These are phyloP conservation scores for Centrocercus urophasianus DNA, from an alignment of 2,113 vertebrate species.

Conservation along the genomic window DNA sequence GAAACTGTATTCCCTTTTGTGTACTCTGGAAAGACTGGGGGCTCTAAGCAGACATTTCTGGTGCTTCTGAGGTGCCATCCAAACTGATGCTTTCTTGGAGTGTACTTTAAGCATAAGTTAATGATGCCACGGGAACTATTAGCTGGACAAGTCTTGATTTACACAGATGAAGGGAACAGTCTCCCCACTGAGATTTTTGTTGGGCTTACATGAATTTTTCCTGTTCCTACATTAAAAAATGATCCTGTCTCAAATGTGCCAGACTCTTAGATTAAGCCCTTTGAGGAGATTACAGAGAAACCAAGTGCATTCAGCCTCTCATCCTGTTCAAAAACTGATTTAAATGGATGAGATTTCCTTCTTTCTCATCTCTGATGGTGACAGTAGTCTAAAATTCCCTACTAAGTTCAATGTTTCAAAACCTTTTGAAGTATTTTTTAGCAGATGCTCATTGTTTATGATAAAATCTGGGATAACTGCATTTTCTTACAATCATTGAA, in stretches of 20 bases:
- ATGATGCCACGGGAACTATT: accelerated
- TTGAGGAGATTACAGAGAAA: neutral
- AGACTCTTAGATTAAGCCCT: neutral
- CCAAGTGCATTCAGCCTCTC: neutral
- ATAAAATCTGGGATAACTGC: neutral
- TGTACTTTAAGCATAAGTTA: neutral
- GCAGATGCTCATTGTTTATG: neutral
- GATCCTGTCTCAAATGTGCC: neutral
- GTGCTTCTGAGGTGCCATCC: neutral
- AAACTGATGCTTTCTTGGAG: neutral
- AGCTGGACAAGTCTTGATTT: neutral
- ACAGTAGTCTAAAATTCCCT: neutral
- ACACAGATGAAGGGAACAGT: neutral
- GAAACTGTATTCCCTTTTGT: neutral
- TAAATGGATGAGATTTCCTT: conserved; percentile 3
- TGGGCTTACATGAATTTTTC: neutral
- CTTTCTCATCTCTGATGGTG: neutral
- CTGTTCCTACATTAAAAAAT: neutral
- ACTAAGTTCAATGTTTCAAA: neutral
- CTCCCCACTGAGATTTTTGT: neutral
- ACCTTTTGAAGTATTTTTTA: neutral
- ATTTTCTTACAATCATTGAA: neutral
- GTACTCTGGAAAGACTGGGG: neutral
- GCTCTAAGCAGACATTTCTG: neutral
- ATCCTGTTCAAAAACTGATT: neutral